Base-by-base conservation (phyloP, 1,140 invertebrate species). In the Drosophila cardini region DNA sequence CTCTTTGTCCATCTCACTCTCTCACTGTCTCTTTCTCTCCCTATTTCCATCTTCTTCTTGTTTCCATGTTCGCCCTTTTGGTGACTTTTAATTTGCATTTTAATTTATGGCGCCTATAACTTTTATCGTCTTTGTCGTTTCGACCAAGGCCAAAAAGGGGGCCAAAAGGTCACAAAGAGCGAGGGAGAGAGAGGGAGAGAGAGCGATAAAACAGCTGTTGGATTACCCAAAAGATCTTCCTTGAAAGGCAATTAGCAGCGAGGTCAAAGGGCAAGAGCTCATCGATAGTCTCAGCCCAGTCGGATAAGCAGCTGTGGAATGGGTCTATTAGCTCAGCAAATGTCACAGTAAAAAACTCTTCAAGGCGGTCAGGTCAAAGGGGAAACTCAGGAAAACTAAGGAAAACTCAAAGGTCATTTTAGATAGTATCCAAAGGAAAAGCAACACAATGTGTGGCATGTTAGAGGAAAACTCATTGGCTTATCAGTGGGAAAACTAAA, bases 101-200 rank as follows among this genome's bases (percentile, higher is more conserved):
- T 83, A 86, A 86, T 86, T 86, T 86, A 86, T 87, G 79, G 64
- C 72, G 83, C 72, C 84, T 77, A 83, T 86, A 86, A 87, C 83
- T 87, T 87, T 86, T 86, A 86, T 86, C 83, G 78, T 21, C 38
- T 1, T 3, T 26, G 46, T 62, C 65, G 50, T 71, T 61, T 46
- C 40, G 15, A 16, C 34, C 15, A 6, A 56, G 61, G 50, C 34
- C 50, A 52, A 58, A 58, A 26, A 26, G 21, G 32, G 16, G 40
- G 52, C 65, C 42, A 63, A 61, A 68, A 75, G 74, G 78, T 72
- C 78, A 56, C 16, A 34, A 4, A 15, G 21, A 26, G 21, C 3
- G 21, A 21, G 21, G 21, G 3, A 16, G 15, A 15, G 2, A 46
- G 62, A 70, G 13, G 9, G 9, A 55, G 38, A 65, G 48, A 57